Evolutionary conservation across 2,797 vertebrate genomes (phyloP).

Genomic region (Nannoperca australis): DNA sequence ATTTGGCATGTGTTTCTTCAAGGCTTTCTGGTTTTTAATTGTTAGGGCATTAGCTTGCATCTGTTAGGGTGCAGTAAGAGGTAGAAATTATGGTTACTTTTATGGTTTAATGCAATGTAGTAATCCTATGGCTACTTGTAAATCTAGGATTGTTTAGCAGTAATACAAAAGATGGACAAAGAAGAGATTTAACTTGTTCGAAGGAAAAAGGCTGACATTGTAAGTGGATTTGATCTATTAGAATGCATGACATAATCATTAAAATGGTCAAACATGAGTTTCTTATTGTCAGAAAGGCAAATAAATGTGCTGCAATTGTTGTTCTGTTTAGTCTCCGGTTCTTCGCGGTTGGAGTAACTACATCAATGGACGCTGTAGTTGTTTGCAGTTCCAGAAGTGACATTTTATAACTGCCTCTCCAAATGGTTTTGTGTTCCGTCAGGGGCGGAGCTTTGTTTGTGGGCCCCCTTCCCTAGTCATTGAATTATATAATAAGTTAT

Average conservation of each 20-base stretch:
- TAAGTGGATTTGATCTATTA: neutral
- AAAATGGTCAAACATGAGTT: neutral
- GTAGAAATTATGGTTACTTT: conserved; percentile 33
- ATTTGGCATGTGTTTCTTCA: conserved; percentile 58
- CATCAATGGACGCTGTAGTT: conserved; percentile 11
- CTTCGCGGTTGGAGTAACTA: conserved; percentile 22
- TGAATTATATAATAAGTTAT: neutral
- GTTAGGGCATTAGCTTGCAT: conserved; percentile 57
- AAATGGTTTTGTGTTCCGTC: conserved; percentile 14
- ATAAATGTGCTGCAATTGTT: conserved; percentile 7
- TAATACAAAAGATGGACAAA: conserved; percentile 14
- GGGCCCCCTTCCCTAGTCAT: neutral
- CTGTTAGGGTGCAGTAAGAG: conserved; percentile 51
- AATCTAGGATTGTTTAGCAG: conserved; percentile 30
- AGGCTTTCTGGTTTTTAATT: conserved; percentile 70
- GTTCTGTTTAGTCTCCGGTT: neutral
- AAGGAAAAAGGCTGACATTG: conserved; percentile 9
- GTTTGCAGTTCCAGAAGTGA: conserved; percentile 36
- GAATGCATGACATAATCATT: neutral
- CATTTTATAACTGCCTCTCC: conserved; percentile 29
- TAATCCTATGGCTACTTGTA: conserved; percentile 25
- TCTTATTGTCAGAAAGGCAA: neutral
- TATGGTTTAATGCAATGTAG: conserved; percentile 29
- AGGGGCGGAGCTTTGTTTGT: neutral
- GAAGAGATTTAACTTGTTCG: conserved; percentile 8